Evolutionary conservation across 2,888 invertebrate species (phyloP), one percentile per base, ranked within the genome.

Genomic region (Macrophya alboannulata): DNA sequence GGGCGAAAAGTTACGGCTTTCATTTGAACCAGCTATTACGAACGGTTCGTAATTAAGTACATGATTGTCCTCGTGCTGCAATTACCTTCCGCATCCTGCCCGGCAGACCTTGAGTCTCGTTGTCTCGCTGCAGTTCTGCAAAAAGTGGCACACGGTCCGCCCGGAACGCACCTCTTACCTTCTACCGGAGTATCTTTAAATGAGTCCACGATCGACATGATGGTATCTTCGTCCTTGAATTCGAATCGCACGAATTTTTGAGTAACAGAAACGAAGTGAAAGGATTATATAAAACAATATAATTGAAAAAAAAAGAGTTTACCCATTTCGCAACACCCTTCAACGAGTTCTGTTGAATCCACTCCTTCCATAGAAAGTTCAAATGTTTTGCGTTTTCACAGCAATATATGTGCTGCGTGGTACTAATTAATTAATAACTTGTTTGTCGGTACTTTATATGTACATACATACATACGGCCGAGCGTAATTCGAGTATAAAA

Each of bases 321-420:
- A 81, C 81, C 81, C 81, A 81, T 62, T 62, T 40, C 5, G 62
- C 81, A 81, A 81, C 59, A 62, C 81, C 81, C 62, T 62, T 86
- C 74, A 77, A 65, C 74, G 81, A 84, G 48, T 85, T 86, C 72
- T 43, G 45, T 86, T 79, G 43, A 9, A 76, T 4, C 87, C 89
- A 88, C 21, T 88, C 84, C 37, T 86, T 87, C 40, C 81, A 86
- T n/a, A 87, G 21, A 12, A n/a, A 59, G 83, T 87, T 62, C 55
- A 87, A 86, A 9, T 62, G 76, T 21, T 86, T 37, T 4, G 88
- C 87, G 9, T 85, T 76, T 21, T 37, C 71, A 85, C 90, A 88
- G 85, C 88, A 90, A 31, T 86, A 87, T 25, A 86, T 62, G 0
- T 86, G 84, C 89, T 90, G 81, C 37, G 31, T 21, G 21, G 62